Conservation (phyloP, 2,797 vertebrate species). For the Perodicticus potto region DNA sequence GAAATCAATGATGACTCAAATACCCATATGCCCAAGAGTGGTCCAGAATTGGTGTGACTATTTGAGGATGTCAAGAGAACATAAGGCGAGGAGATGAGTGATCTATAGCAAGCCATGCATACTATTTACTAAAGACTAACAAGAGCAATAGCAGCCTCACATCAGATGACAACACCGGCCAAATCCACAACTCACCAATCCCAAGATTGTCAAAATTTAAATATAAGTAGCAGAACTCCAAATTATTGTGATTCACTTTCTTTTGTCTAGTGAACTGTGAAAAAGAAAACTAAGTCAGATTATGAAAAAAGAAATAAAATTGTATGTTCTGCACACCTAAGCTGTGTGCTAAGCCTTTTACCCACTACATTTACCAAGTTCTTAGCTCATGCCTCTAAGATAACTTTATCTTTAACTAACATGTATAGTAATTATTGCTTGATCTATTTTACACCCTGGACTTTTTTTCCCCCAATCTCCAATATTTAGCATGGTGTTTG, state of each 20-base stretch:
- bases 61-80: neutral
- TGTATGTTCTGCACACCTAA: neutral
- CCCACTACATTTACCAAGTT: neutral
- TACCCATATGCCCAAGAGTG: neutral
- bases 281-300: constrained; percentile 14
- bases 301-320: neutral
- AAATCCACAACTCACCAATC: neutral
- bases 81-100: neutral
- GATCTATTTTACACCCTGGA: neutral
- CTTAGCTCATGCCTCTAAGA: neutral
- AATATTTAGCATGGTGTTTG: neutral
- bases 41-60: neutral
- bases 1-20: constrained; percentile 33
- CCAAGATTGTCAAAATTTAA: neutral
- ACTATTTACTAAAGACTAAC: neutral
- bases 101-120: neutral
- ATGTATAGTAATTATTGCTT: neutral
- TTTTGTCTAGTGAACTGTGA: neutral
- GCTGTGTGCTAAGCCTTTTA: neutral
- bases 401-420: neutral
- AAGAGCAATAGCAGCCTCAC: neutral
- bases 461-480: neutral
- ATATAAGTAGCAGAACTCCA: neutral
- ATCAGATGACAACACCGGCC: neutral
- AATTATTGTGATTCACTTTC: neutral